Evolutionary conservation across 2,888 invertebrate species (phyloP), one percentile per base, ranked within the genome.

Genomic region (Sinohyriopsis cumingii): DNA sequence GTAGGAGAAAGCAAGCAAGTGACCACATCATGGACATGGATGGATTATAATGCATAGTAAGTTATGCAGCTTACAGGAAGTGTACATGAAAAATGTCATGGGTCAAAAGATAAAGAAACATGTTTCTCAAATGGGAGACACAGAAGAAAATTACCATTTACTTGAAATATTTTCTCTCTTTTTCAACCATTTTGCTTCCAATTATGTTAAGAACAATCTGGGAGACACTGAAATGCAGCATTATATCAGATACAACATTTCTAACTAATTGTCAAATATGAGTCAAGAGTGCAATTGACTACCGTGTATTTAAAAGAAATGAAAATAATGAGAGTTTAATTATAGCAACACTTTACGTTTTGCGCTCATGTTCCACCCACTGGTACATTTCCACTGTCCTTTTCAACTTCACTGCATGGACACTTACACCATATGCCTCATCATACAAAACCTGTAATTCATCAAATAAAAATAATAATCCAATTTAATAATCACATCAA

Each of bases 341-440:
- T 20, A n/a, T 22, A 12, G 53, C 2, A 54, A 19, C 19, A 33
- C 65, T 67, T 64, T 68, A 87, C 87, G 80, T 83, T 70, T 78
- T 84, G 19, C 69, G 69, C 57, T 83, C 90, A 85, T 95, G 95
- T 81, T 97, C 96, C 69, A 96, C 93, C 97, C 97, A 97, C 86
- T 97, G 97, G 89, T 94, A 97, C 95, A 97, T 96, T 90, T 97
- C 96, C 0, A 96, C 96, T 69, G 95, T 91, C 72, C 96, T 93
- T 85, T 94, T 94, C 45, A 97, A 90, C 88, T 96, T 96, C 0
- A 96, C 95, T 4, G 96, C 94, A 82, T 94, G 93, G 2, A 97
- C 93, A 74, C 95, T 94, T 63, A 97, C 94, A 70, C 95, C 95
- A 89, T 96, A 97, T 73, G 95, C 95, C 0, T 94, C 94, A 87